Evolutionary conservation across 1,140 invertebrate genomes (phyloP).

Genomic region (Pogonus chalceus): DNA sequence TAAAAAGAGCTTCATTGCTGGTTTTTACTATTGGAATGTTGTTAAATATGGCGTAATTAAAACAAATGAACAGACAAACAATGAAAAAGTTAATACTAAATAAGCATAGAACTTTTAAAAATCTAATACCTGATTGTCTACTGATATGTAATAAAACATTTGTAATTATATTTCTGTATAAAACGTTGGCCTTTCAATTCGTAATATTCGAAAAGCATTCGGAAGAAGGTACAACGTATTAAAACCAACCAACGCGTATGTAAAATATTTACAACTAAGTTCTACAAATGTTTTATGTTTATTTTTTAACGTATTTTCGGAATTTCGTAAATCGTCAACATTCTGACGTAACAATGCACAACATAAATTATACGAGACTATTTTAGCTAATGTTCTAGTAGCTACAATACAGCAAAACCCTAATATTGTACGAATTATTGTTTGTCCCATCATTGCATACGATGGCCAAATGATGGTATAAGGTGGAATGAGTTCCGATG

Average conservation of each 20-base stretch:
- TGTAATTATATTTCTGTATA: constrained; percentile 61
- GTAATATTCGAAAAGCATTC: constrained; percentile 60
- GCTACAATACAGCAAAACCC: constrained; percentile 63
- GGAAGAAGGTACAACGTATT: constrained; percentile 69
- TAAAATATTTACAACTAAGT: constrained; percentile 69
- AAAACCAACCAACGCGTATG: constrained; percentile 64
- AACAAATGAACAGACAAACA: too few relatives aligned
- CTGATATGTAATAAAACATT: not conserved
- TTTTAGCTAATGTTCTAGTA: constrained; percentile 58
- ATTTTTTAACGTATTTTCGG: constrained; percentile 50
- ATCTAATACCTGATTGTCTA: not conserved
- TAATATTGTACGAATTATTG: constrained; percentile 57
- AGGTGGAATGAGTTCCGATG: constrained; percentile 46
- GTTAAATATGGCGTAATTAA: too few relatives aligned
- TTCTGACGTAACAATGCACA: constrained; percentile 58
- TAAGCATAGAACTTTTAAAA: not conserved
- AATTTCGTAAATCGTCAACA: constrained; percentile 48
- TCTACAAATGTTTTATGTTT: constrained; percentile 65
- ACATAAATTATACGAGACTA: constrained; percentile 53
- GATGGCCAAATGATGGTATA: constrained; percentile 71
- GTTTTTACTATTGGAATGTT: too few relatives aligned
- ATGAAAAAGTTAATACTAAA: not conserved
- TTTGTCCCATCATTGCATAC: constrained; percentile 52
- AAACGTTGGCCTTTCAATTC: constrained; percentile 70
- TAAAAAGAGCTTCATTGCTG: too few relatives aligned